phyloP scores from a whole-genome alignment of 2,797 vertebrate species.

The Apogon talboti region DNA sequence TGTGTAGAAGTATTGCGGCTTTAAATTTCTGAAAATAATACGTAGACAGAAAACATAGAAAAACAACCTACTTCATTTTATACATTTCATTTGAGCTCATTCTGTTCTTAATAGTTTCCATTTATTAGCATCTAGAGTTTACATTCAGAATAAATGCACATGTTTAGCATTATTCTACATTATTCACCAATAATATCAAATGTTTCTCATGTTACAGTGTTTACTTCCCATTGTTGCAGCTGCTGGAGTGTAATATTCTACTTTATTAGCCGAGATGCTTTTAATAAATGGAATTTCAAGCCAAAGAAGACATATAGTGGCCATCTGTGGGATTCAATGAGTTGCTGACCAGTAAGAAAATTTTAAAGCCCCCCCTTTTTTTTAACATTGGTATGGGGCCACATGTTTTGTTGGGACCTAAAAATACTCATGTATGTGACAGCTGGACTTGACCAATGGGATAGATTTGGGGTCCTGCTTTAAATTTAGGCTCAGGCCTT shows the following conservation, averaged over 20 bases:
- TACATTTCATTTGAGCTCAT: too few species aligned
- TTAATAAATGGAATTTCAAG: conserved; percentile 2
- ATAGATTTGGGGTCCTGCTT: conserved; percentile 59
- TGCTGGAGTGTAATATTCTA: background rate
- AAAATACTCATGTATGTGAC: conserved; percentile 76
- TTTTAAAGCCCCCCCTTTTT: conserved; percentile 40
- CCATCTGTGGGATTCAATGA: conserved; percentile 36
- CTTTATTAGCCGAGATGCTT: background rate
- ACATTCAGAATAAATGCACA: too few species aligned
- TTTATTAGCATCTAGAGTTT: too few species aligned
- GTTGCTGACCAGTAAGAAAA: conserved; percentile 49
- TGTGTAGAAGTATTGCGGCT: too few species aligned
- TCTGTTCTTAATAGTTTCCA: too few species aligned
- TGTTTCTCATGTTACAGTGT: background rate
- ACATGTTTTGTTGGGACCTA: conserved; percentile 68
- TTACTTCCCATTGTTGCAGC: too few species aligned
- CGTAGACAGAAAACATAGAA: too few species aligned
- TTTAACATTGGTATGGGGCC: conserved; percentile 55
- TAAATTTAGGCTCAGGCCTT: conserved; percentile 75
- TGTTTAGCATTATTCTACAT: too few species aligned
- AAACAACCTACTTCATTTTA: too few species aligned
- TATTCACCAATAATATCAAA: background rate
- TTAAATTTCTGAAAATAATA: too few species aligned
- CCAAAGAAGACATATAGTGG: conserved; percentile 22
- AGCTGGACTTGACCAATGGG: conserved; percentile 67